phyloP scores from a whole-genome alignment of 2,113 vertebrate species.

The Numenius arquata region DNA sequence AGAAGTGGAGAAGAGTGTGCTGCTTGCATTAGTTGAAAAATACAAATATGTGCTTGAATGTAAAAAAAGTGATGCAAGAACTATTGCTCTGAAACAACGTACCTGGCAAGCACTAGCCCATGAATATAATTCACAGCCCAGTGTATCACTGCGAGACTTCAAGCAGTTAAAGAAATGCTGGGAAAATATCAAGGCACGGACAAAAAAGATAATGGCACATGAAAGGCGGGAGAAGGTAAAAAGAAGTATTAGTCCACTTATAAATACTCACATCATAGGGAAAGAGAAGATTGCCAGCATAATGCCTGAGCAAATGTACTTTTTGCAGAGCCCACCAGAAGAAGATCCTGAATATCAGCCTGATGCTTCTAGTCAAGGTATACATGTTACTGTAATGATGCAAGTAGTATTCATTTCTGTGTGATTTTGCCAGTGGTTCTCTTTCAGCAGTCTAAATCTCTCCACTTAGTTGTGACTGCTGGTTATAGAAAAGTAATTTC shows the following conservation, averaged over 20 bases:
- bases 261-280: conserved; percentile 74
- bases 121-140: conserved; percentile 82
- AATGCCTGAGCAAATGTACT: conserved; percentile 82
- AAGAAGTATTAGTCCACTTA: conserved; percentile 76
- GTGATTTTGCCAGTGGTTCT: neutral
- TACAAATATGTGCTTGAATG: conserved; percentile 83
- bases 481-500: neutral
- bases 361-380: conserved; percentile 77
- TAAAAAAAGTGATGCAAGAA: conserved; percentile 81
- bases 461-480: neutral
- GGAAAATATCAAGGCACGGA: conserved; percentile 86
- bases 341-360: conserved; percentile 78
- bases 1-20: conserved; percentile 82
- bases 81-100: conserved; percentile 81
- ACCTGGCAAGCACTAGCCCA: conserved; percentile 82
- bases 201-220: conserved; percentile 86
- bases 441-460: neutral
- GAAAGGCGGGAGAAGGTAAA: conserved; percentile 82
- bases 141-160: conserved; percentile 80
- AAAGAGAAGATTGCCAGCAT: conserved; percentile 80
- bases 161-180: conserved; percentile 85
- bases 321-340: conserved; percentile 78
- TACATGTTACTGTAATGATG: neutral
- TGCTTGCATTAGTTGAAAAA: conserved; percentile 81
- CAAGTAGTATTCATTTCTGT: neutral